Evolutionary conservation across 2,797 vertebrate genomes (phyloP).

Genomic region (Chaetophractus vellerosus): DNA sequence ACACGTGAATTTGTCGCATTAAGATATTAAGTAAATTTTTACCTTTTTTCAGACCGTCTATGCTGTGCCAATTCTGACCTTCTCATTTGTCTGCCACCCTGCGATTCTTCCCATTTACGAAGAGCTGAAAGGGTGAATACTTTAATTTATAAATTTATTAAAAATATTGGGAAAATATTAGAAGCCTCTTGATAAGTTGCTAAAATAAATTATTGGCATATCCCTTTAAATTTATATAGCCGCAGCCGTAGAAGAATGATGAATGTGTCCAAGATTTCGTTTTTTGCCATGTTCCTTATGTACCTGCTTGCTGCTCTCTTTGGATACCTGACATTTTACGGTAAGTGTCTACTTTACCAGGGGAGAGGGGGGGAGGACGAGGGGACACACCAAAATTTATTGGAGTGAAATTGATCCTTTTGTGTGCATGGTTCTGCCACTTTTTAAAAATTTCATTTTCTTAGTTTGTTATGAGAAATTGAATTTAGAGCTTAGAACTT

Average conservation of each 20-base stretch:
- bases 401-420: neutral
- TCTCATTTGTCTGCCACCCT: constrained; percentile 99
- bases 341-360: constrained; percentile 89
- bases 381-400: neutral
- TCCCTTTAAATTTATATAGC: constrained; percentile 88
- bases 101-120: constrained; percentile 98
- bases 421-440: neutral
- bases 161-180: neutral
- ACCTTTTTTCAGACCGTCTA: constrained; percentile 95
- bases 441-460: neutral
- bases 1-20: neutral
- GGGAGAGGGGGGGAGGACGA: no score
- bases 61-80: constrained; percentile 97
- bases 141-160: neutral
- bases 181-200: neutral
- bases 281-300: constrained; percentile 98
- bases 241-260: constrained; percentile 97
- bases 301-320: constrained; percentile 98
- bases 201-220: constrained; percentile 47
- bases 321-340: constrained; percentile 98
- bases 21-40: neutral
- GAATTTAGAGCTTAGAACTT: constrained; percentile 30
- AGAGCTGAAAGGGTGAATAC: constrained; percentile 96
- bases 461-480: neutral
- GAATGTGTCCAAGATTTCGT: constrained; percentile 97